Percentiles rank a stretch among this genome's conserved stretches.
Evolutionary conservation across 2,113 vertebrate genomes (phyloP).

Genomic region (Noturus placidus): DNA sequence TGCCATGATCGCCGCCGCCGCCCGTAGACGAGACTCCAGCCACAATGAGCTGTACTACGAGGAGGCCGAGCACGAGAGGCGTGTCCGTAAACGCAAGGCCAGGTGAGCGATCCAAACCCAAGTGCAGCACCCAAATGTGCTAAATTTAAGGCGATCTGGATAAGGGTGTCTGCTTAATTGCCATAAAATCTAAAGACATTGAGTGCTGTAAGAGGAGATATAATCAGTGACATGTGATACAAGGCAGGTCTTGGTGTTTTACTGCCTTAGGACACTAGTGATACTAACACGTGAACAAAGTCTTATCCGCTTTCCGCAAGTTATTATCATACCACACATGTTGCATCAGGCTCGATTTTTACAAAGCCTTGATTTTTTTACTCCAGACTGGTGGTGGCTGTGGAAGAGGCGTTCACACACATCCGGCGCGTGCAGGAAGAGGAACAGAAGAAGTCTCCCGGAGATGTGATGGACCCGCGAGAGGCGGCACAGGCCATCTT

Average conservation of each 20-base stretch:
- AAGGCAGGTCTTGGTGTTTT: neutral
- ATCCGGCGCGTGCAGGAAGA: conserved; percentile 89
- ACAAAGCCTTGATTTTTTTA: neutral
- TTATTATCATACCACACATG: neutral
- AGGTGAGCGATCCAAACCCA: conserved; percentile 69
- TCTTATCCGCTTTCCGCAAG: neutral
- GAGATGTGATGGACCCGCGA: conserved; percentile 91
- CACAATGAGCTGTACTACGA: conserved; percentile 95
- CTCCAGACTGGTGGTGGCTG: conserved; percentile 87
- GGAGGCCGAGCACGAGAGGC: conserved; percentile 89
- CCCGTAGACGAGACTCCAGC: conserved; percentile 83
- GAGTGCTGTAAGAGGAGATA: neutral
- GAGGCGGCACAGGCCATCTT: conserved; percentile 96
- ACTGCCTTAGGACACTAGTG: neutral
- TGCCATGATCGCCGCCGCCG: conserved; percentile 82
- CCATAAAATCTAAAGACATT: too few relatives aligned
- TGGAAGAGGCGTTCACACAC: conserved; percentile 94
- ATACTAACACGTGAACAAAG: neutral
- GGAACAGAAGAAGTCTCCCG: conserved; percentile 86
- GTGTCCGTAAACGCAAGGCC: conserved; percentile 87
- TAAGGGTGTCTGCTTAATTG: too few relatives aligned
- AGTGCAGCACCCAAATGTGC: too few relatives aligned
- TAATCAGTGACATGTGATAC: neutral
- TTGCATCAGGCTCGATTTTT: neutral
- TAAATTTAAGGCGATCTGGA: too few relatives aligned